Evolutionary conservation across 1,140 invertebrate genomes (phyloP).

Genomic region (Pectinophora gossypiella): DNA sequence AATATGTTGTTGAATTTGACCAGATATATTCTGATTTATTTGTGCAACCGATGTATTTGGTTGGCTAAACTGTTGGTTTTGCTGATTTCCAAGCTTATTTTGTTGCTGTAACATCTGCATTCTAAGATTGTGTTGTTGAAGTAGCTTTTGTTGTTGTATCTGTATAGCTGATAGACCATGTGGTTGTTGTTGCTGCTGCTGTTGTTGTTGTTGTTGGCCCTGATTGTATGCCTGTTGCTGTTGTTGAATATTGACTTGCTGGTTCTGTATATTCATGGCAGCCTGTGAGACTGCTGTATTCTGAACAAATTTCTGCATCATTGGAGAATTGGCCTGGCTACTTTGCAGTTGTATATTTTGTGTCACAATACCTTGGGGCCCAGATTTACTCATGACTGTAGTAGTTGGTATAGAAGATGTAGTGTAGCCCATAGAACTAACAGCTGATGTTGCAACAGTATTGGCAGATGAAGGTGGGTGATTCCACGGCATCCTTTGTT

Average conservation of each 20-base stretch:
- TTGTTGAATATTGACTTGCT: slow-evolving; percentile 54
- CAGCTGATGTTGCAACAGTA: slow-evolving; percentile 39
- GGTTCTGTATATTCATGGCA: slow-evolving; percentile 50
- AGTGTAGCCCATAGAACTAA: slow-evolving; percentile 47
- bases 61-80: slow-evolving; percentile 58
- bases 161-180: slow-evolving; percentile 65
- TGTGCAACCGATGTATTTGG: slow-evolving; percentile 51
- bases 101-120: slow-evolving; percentile 68
- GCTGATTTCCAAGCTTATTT: slow-evolving; percentile 58
- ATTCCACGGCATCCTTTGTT: slow-evolving; percentile 88
- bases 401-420: slow-evolving; percentile 49
- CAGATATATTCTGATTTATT: slow-evolving; percentile 57
- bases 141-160: slow-evolving; percentile 69
- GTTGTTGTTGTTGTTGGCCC: slow-evolving; percentile 37
- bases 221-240: slow-evolving; percentile 52
- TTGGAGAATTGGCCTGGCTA: slow-evolving; percentile 56
- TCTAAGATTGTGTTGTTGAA: slow-evolving; percentile 68
- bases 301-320: slow-evolving; percentile 62
- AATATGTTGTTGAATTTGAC: slow-evolving; percentile 61
- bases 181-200: slow-evolving; percentile 40
- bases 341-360: slow-evolving; percentile 69
- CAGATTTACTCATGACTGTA: slow-evolving; percentile 62
- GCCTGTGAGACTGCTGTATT: slow-evolving; percentile 55
- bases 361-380: slow-evolving; percentile 59
- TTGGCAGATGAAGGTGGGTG: slow-evolving; percentile 75